Percentiles rank a stretch among this genome's conserved stretches.
Conservation (phyloP, 2,113 vertebrate genomes). For the Entelurus aequoreus region DNA sequence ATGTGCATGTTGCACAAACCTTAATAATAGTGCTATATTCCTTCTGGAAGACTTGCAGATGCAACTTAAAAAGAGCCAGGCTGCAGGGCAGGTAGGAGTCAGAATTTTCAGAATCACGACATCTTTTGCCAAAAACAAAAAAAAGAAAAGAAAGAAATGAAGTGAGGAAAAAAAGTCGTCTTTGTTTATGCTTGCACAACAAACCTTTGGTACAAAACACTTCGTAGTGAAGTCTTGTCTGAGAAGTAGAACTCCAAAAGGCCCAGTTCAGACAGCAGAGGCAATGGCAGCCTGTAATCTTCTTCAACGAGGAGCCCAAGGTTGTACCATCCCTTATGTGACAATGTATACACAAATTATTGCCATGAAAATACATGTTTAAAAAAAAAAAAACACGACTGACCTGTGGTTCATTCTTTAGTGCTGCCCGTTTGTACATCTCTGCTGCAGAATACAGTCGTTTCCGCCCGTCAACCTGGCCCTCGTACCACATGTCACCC, state of each 20-base stretch:
- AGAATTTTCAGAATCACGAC: conserved; percentile 62
- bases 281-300: conserved; percentile 57
- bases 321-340: conserved; percentile 73
- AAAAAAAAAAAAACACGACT: not conserved
- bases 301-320: conserved; percentile 71
- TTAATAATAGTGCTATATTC: conserved; percentile 53
- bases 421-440: conserved; percentile 73
- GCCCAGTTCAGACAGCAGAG: conserved; percentile 59
- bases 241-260: conserved; percentile 54
- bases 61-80: conserved; percentile 64
- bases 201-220: conserved; percentile 66
- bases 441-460: conserved; percentile 61
- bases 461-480: conserved; percentile 32
- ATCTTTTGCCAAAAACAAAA: conserved; percentile 50
- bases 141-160: not conserved
- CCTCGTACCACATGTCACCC: conserved; percentile 70
- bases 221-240: conserved; percentile 53
- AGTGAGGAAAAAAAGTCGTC: not conserved
- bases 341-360: conserved; percentile 4
- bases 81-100: conserved; percentile 76
- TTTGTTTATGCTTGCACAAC: not conserved
- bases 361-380: not conserved
- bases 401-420: conserved; percentile 72
- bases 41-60: conserved; percentile 57
- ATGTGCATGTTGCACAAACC: conserved; percentile 41